Evolutionary conservation across 2,888 invertebrate species (phyloP).

Genomic region (Mystacides longicornis): DNA sequence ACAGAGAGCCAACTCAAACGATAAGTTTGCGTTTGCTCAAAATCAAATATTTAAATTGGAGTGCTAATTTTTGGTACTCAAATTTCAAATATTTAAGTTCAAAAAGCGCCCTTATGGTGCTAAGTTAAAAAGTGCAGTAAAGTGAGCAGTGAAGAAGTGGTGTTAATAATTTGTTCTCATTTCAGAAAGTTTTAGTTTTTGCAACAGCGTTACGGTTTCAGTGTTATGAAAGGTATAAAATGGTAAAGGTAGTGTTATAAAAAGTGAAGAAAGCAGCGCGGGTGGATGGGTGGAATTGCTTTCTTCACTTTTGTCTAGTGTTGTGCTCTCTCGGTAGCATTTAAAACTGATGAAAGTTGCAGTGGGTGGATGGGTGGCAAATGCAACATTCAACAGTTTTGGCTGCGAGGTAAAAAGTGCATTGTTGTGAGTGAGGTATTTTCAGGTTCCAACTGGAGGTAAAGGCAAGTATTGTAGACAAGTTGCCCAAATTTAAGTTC

Average conservation of each 20-base stretch:
- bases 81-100: constrained; percentile 10
- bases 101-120: neutral
- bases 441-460: neutral
- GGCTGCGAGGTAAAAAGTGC: neutral
- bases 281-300: neutral
- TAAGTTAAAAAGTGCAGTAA: neutral
- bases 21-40: constrained; percentile 5
- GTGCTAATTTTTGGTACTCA: constrained; percentile 1
- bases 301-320: neutral
- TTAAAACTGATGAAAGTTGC: neutral
- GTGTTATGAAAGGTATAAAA: too few relatives aligned
- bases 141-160: neutral
- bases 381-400: neutral
- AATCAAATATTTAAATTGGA: constrained; percentile 11
- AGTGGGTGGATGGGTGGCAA: neutral
- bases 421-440: neutral
- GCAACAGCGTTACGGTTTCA: too few relatives aligned
- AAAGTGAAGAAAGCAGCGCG: neutral
- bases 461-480: neutral
- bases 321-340: too few relatives aligned
- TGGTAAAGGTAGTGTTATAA: neutral
- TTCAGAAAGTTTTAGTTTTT: neutral
- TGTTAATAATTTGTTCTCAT: neutral
- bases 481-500: neutral
- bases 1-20: constrained; percentile 1